phyloP scores from a whole-genome alignment of 1,140 invertebrate genomes.

The Apis cerana region DNA sequence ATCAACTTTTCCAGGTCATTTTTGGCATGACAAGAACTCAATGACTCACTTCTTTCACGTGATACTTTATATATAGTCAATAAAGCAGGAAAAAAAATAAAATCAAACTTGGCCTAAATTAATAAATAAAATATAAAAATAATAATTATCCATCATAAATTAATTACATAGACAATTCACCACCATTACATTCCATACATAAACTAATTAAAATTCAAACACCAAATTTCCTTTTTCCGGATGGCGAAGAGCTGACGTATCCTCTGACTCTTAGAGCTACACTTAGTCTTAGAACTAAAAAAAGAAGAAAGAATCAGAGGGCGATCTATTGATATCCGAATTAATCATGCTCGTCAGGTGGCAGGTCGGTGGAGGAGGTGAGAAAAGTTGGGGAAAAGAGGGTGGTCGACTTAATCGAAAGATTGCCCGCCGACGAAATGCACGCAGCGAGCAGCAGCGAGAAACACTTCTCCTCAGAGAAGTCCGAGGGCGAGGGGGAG shows the following conservation, averaged over 20 bases:
- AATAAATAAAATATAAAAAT: too few species aligned
- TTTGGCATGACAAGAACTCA: too few species aligned
- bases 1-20: too few species aligned
- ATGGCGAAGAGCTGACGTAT: background rate
- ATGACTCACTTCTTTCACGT: too few species aligned
- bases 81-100: too few species aligned
- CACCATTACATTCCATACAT: background rate
- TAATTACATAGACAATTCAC: too few species aligned
- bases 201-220: background rate
- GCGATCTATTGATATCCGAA: slow-evolving; percentile 74
- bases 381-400: slow-evolving; percentile 29
- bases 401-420: slow-evolving; percentile 63
- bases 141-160: too few species aligned
- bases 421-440: slow-evolving; percentile 70
- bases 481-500: slow-evolving; percentile 65
- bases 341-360: slow-evolving; percentile 70
- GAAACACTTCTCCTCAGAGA: slow-evolving; percentile 77
- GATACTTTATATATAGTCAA: too few species aligned
- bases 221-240: background rate
- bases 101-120: too few species aligned
- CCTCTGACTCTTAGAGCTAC: background rate
- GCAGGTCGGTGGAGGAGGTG: slow-evolving; percentile 32
- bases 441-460: slow-evolving; percentile 78
- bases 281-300: background rate
- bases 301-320: background rate